Base-by-base conservation (phyloP, 2,113 vertebrate species). In the Corvus hawaiiensis region DNA sequence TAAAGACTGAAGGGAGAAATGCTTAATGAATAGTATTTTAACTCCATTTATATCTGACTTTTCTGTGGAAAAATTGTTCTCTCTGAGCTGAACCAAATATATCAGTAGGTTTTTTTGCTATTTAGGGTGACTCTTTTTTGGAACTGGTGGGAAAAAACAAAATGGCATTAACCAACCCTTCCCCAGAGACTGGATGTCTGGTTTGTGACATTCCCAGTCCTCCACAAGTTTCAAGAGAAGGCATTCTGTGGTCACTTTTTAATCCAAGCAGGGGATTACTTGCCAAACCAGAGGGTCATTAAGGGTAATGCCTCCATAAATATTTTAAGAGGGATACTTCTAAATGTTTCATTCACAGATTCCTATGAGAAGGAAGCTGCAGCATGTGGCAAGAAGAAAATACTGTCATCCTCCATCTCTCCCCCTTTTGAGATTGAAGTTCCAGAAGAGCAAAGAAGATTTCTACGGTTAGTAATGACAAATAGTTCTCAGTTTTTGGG, bases 401-500 rank as follows among this genome's bases (percentile, higher is more conserved):
- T 99, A 74, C 97, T 98, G 81, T 98, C 98, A 26, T 99, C 99
- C 39, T 98, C 77, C 48, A 95, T 99, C 82, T 97, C 95, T 44
- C 99, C 99, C 16, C 99, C 99, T 23, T 93, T 99, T 62, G 98
- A 98, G 91, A 97, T 99, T 94, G 96, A 96, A 55, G 94, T 99
- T 66, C 98, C 99, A 7, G 98, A 99, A 90, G 99, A 99, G 61
- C 99, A 99, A 83, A 97, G 98, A 48, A 98, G 99, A 96, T 97
- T 99, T 54, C 97, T 99, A 35, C 67, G 98, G 99, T 99, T 83
- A 98, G 97, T 96, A 75, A 43, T 69, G 59, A 48, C 39, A 52
- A 83, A 10, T 46, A 55, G 26, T 27, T 64, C 48, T 92, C 51
- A 86, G 6, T 24, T 76, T 85, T 81, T 67, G 61, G 71, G 32